Evolutionary conservation across 2,113 vertebrate genomes (phyloP), one percentile per base, ranked within the genome.

Genomic region (Barbus barbus): DNA sequence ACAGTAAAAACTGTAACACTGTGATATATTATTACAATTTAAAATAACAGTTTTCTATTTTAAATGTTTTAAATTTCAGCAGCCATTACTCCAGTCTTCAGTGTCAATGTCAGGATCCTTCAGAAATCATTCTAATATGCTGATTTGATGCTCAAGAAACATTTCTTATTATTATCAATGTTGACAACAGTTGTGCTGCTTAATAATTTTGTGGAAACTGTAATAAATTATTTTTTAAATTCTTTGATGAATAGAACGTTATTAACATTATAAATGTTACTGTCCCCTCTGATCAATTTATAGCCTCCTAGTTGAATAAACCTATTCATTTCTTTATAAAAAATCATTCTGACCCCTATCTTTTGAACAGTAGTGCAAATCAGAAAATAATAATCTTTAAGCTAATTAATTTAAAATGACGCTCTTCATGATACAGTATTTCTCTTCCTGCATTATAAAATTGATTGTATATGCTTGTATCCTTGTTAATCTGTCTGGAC

Each of bases 401-500:
- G 3, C 1, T 11, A 46, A 48, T 74, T 56, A 0, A 58, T 8
- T n/a, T 58, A 7, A 76, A 28, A 48, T 22, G 7, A 36, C 16
- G 13, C 22, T 61, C 53, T 41, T 18, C 76, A 60, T 22, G 14
- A 60, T 24, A n/a, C n/a, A n/a, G n/a, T n/a, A 78, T 41, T 41
- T 78, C 1, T 60, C 6, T 18, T 58, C 7, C 56, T n/a, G 14
- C 4, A 20, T 48, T 46, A 26, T 38, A 71, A 26, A 74, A 74
- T 26, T 16, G 72, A 53, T 53, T 20, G 7, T 38, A 20, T 16
- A 60, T 61, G 53, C 24, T 6, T n/a, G 1, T 18, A 58, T 24
- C 56, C n/a, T 41, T 78, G 51, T 41, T 41, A 61, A 61, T 41
- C 53, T 36, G 48, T 53, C 31, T 78, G 76, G 76, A 24, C 81